A percentile compares a stretch with the other conserved stretches of the same genome.
phyloP scores from a whole-genome alignment of 2,113 vertebrate species.

The Trachemys scripta region DNA sequence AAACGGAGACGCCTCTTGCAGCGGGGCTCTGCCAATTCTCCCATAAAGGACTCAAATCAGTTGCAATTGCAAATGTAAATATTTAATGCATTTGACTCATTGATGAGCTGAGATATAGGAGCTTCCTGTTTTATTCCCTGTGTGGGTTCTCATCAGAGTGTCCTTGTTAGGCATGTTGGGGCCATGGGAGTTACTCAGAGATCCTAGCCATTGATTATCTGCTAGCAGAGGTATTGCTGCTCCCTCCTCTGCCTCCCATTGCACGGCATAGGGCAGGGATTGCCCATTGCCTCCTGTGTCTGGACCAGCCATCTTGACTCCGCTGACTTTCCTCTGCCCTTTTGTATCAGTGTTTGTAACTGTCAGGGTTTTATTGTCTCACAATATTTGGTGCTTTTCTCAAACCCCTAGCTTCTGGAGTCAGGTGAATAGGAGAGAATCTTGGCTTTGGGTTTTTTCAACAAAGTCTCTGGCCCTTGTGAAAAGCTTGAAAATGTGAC shows the following conservation, averaged over 20 bases:
- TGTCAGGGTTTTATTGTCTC: neutral
- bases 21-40: neutral
- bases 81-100: constrained; percentile 3
- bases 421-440: neutral
- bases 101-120: neutral
- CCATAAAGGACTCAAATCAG: neutral
- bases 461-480: neutral
- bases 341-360: neutral
- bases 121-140: neutral
- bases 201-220: neutral
- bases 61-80: constrained; percentile 6
- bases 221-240: neutral
- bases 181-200: neutral
- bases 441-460: neutral
- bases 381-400: no score
- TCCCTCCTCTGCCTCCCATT: neutral
- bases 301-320: neutral
- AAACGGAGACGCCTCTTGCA: neutral
- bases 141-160: neutral
- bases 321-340: neutral
- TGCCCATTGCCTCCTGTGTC: neutral
- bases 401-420: no score
- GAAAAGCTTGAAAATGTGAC: neutral
- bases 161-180: constrained; percentile 1
- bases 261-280: neutral